These are phyloP conservation scores for Choreutis nemorana DNA, from an alignment of 2,888 invertebrate genomes.

Conservation along the genomic window DNA sequence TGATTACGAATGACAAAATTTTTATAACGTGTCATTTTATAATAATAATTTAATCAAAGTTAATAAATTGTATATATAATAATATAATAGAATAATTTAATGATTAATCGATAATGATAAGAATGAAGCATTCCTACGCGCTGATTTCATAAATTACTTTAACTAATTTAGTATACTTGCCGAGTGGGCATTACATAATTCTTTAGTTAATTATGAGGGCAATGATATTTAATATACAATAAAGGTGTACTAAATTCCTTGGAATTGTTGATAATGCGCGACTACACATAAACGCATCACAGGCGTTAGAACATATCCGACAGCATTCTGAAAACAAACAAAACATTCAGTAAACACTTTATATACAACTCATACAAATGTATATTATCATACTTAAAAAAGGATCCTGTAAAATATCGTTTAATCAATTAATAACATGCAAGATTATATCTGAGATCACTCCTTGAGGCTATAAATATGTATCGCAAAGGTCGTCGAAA, in stretches of 20 bases:
- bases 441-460: too few species aligned
- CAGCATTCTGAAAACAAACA: slow-evolving; percentile 29
- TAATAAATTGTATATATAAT: slow-evolving; percentile 68
- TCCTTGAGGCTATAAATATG: too few species aligned
- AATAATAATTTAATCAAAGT: slow-evolving; percentile 66
- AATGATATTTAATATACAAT: slow-evolving; percentile 61
- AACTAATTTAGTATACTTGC: slow-evolving; percentile 73
- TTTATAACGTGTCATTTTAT: slow-evolving; percentile 64
- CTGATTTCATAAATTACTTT: slow-evolving; percentile 70
- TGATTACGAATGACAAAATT: slow-evolving; percentile 67
- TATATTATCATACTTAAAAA: too few species aligned
- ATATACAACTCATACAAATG: too few species aligned
- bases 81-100: slow-evolving; percentile 68
- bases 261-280: slow-evolving; percentile 55
- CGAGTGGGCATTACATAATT: slow-evolving; percentile 52
- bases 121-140: slow-evolving; percentile 68
- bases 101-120: slow-evolving; percentile 67
- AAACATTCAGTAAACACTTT: slow-evolving; percentile 1
- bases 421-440: too few species aligned
- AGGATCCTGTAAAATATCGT: too few species aligned
- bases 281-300: slow-evolving; percentile 37
- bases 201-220: slow-evolving; percentile 48
- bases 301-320: slow-evolving; percentile 24
- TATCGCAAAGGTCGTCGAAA: too few species aligned
- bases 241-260: slow-evolving; percentile 55